These are phyloP conservation scores for Chrysogorgia sp. DNA, from an alignment of 92 coral and sea anemone genomes.

Conservation along the genomic window DNA sequence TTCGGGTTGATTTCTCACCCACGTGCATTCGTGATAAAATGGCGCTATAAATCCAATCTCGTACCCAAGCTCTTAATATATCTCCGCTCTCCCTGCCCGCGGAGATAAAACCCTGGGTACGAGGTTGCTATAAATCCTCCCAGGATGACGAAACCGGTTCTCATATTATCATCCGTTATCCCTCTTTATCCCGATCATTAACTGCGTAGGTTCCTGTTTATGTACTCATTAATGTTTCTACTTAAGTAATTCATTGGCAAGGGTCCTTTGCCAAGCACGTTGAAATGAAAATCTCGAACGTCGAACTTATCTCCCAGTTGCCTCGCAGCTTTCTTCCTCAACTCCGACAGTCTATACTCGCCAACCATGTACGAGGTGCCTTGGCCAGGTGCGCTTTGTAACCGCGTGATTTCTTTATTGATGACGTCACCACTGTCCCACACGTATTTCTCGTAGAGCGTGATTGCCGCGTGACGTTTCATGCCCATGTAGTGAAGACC, in stretches of 20 bases:
- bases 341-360: slow-evolving; percentile 55
- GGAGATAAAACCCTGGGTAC: no score
- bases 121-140: no score
- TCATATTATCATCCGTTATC: no score
- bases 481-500: slow-evolving; percentile 81
- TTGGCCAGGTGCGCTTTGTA: slow-evolving; percentile 75
- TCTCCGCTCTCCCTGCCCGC: no score
- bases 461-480: slow-evolving; percentile 69
- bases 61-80: no score
- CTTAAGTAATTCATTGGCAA: slow-evolving; percentile 72
- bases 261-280: slow-evolving; percentile 76
- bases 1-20: no score
- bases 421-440: slow-evolving; percentile 88
- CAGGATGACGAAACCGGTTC: no score
- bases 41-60: no score
- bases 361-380: slow-evolving; percentile 68
- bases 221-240: slow-evolving; percentile 63
- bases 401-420: slow-evolving; percentile 60
- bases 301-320: slow-evolving; percentile 58
- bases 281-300: slow-evolving; percentile 70
- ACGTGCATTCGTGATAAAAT: no score
- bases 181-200: not conserved
- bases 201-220: not conserved
- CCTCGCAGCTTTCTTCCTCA: slow-evolving; percentile 45
- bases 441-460: slow-evolving; percentile 71